These are phyloP conservation scores for Lepidocolaptes lacrymiger DNA, from an alignment of 2,797 vertebrate species.

Conservation along the genomic window DNA sequence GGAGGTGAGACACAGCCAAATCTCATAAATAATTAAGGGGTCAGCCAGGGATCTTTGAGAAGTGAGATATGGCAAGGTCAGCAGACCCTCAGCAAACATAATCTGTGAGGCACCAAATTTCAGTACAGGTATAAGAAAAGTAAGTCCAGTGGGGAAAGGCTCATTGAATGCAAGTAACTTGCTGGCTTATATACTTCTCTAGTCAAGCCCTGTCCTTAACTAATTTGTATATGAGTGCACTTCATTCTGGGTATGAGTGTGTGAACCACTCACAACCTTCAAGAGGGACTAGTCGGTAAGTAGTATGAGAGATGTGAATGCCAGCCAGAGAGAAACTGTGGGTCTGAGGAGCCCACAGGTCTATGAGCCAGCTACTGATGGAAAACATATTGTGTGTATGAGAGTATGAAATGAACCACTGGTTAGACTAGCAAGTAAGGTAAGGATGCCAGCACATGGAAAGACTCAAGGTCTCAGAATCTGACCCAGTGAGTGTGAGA, in stretches of 20 bases:
- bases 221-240: neutral
- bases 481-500: neutral
- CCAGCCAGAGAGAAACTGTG: neutral
- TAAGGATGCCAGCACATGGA: neutral
- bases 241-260: neutral
- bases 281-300: neutral
- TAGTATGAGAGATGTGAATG: neutral
- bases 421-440: neutral
- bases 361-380: neutral
- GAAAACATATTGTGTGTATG: neutral
- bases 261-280: neutral
- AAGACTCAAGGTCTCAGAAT: neutral
- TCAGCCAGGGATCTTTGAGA: neutral
- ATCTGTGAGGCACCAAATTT: neutral
- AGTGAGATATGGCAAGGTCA: neutral
- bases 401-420: neutral
- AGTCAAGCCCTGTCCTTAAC: neutral
- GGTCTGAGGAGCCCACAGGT: neutral
- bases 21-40: neutral
- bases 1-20: neutral
- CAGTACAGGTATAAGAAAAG: neutral
- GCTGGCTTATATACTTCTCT: neutral
- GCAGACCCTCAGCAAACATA: neutral
- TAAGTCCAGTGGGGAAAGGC: neutral
- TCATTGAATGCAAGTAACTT: neutral